These are phyloP conservation scores for Connochaetes taurinus DNA, from an alignment of 2,113 vertebrate genomes.

Conservation along the genomic window DNA sequence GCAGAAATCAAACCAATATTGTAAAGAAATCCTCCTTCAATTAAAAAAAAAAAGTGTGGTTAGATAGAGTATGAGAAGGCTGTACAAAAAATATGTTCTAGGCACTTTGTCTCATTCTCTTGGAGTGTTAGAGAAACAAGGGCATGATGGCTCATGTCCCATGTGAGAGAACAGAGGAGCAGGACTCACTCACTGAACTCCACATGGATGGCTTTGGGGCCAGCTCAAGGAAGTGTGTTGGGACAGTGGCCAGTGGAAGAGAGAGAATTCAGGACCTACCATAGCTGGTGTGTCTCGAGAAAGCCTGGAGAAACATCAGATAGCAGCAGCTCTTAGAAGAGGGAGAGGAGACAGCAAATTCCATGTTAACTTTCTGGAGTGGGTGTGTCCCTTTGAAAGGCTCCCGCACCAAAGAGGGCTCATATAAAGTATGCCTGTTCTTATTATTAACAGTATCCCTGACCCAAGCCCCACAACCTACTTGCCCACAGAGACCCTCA, in stretches of 20 bases:
- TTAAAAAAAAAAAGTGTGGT: neutral
- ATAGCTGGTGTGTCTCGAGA: neutral
- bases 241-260: neutral
- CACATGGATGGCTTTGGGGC: neutral
- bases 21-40: neutral
- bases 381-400: neutral
- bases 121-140: neutral
- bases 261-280: neutral
- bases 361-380: neutral
- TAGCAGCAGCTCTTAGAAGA: neutral
- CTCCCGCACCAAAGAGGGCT: neutral
- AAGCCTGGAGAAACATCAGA: neutral
- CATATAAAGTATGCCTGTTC: neutral
- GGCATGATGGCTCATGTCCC: neutral
- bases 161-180: neutral
- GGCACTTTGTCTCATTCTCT: neutral
- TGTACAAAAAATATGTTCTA: neutral
- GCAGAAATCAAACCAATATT: neutral
- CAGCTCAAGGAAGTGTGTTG: neutral
- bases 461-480: neutral
- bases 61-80: neutral
- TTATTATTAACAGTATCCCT: neutral
- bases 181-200: neutral
- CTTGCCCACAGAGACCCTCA: neutral
- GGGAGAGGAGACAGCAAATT: neutral